These are phyloP conservation scores for Notodonta dromedarius DNA, from an alignment of 2,888 invertebrate genomes.

Conservation along the genomic window DNA sequence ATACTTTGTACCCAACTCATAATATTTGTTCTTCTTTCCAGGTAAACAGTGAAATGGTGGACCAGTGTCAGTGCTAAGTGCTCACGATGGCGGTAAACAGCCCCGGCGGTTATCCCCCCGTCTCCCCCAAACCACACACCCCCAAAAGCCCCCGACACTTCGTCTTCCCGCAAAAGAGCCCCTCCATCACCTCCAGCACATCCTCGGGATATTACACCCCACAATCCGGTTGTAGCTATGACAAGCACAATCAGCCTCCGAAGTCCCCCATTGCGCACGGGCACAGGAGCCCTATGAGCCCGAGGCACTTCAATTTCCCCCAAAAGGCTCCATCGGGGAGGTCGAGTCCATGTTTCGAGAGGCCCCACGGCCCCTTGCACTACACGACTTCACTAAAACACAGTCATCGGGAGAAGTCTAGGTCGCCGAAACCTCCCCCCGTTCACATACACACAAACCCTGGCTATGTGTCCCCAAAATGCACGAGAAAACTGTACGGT, in stretches of 20 bases:
- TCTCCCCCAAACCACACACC: constrained; percentile 82
- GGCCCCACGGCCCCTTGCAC: constrained; percentile 58
- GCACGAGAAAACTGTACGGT: constrained; percentile 70
- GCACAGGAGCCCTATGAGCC: constrained; percentile 84
- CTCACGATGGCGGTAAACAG: constrained; percentile 84
- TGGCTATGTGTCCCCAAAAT: constrained; percentile 83
- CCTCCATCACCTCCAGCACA: constrained; percentile 80
- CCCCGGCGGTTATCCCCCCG: constrained; percentile 82
- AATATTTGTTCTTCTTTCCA: constrained; percentile 54
- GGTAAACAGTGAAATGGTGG: constrained; percentile 61
- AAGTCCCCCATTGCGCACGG: constrained; percentile 82
- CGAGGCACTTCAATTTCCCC: constrained; percentile 85
- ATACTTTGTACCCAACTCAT: neutral
- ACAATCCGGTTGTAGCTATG: constrained; percentile 79
- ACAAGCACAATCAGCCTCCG: constrained; percentile 73
- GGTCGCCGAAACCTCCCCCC: constrained; percentile 79
- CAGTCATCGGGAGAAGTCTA: constrained; percentile 70
- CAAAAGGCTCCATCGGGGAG: constrained; percentile 76
- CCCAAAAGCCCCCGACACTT: constrained; percentile 84
- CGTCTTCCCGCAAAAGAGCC: constrained; percentile 81
- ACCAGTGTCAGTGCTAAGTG: constrained; percentile 38
- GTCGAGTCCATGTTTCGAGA: constrained; percentile 72
- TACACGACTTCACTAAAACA: constrained; percentile 76
- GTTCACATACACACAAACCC: constrained; percentile 86
- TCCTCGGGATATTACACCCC: constrained; percentile 84